Conservation (phyloP, 1,140 invertebrate species). For the Trichogramma pretiosum region DNA sequence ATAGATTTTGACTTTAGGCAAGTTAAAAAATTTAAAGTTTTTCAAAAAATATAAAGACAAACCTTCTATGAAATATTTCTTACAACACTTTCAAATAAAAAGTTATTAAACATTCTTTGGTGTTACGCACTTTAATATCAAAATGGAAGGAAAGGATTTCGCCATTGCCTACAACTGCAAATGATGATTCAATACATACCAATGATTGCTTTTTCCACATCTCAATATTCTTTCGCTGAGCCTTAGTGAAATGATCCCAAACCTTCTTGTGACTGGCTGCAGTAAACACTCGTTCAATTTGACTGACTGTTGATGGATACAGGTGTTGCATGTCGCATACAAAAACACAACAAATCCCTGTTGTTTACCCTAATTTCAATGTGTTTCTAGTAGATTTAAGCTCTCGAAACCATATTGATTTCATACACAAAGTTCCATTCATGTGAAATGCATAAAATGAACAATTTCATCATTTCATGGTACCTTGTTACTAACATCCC, state of each 20-base stretch:
- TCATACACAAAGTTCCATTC: too few relatives aligned
- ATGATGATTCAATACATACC: slow-evolving; percentile 73
- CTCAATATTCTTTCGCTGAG: slow-evolving; percentile 95
- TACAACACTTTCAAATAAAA: not conserved
- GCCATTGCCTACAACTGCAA: slow-evolving; percentile 16
- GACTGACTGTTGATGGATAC: slow-evolving; percentile 73
- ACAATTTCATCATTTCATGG: too few relatives aligned
- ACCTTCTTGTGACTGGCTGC: slow-evolving; percentile 93
- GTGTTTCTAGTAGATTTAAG: slow-evolving; percentile 24
- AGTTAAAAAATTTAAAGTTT: too few relatives aligned
- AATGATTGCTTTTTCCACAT: slow-evolving; percentile 93
- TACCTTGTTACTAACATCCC: too few relatives aligned
- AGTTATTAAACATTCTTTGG: slow-evolving; percentile 1
- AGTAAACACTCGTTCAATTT: slow-evolving; percentile 93
- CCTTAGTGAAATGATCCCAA: slow-evolving; percentile 99
- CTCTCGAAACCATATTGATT: slow-evolving; percentile 16
- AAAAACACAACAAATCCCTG: slow-evolving; percentile 47
- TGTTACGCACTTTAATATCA: too few relatives aligned
- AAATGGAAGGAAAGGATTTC: slow-evolving; percentile 2
- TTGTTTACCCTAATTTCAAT: slow-evolving; percentile 42
- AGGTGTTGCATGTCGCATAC: slow-evolving; percentile 43
- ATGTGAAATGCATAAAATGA: slow-evolving; percentile 11
- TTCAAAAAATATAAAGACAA: too few relatives aligned
- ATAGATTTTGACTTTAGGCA: too few relatives aligned
- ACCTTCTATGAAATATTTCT: not conserved